Base-by-base conservation (phyloP, 2,113 vertebrate species). In the Bubo blakistoni region DNA sequence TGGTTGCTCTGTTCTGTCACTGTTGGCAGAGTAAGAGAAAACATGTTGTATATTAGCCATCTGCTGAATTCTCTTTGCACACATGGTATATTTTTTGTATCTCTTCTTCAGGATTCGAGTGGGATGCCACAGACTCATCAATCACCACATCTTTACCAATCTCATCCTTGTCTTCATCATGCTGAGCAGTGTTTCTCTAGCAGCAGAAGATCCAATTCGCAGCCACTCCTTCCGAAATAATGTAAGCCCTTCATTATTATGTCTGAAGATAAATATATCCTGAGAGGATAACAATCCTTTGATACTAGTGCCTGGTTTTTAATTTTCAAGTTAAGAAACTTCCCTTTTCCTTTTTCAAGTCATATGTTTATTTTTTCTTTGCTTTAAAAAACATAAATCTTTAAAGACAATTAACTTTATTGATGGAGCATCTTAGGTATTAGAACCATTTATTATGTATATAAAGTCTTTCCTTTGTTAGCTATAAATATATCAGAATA, bases 111-210 rank as follows among this genome's bases (percentile, higher is more conserved):
- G 99, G 98, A 96, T 99, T 95, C 99, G 99, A 7, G 99, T 99
- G 94, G 98, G 98, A 85, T 99, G 99, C 97, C 99, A 99, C 97
- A 98, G 97, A 83, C 98, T 99, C 86, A 99, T 99, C 97, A 99
- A 99, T 98, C 99, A 99, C 86, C 99, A 99, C 96, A 98, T 99
- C 94, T 99, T 99, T 97, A 99, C 99, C 97, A 99, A 99, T 98
- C 99, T 99, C 96, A 99, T 99, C 98, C 98, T 99, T 29, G 99
- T 99, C 82, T 99, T 99, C 98, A 99, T 99, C 98, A 99, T 99
- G 99, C 98, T 99, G 94, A 99, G 99, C 98, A 99, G 99, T 3
- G 99, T 98, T 24, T 99, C 99, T 19, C 98, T 99, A 6, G 99
- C 99, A 18, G 99, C 99, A 1, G 99, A 99, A 97, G 99, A 99